These are phyloP conservation scores for Leptobrachium leishanense DNA, from an alignment of 2,113 vertebrate species.

Conservation along the genomic window DNA sequence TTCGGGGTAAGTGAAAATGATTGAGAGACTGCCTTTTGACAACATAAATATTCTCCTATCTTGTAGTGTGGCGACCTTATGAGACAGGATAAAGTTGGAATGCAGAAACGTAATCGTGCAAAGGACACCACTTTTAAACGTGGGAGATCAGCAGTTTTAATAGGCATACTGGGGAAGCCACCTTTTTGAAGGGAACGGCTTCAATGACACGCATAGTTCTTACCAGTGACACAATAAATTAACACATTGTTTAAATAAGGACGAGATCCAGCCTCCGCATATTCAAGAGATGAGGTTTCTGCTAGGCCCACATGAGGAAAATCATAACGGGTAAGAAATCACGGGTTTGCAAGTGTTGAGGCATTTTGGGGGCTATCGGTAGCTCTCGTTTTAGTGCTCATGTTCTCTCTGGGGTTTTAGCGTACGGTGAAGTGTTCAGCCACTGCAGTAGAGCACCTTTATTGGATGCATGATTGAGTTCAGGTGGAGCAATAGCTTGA, in stretches of 20 bases:
- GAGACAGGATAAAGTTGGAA: too few species aligned
- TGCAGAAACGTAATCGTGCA: too few species aligned
- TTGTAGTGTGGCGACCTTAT: too few species aligned
- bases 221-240: slow-evolving; percentile 25
- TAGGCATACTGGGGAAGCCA: slow-evolving; percentile 17
- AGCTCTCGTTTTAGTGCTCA: too few species aligned
- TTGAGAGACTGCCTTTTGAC: too few species aligned
- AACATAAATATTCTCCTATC: too few species aligned
- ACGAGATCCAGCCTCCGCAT: slow-evolving; percentile 9
- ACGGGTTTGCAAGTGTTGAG: background rate
- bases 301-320: background rate
- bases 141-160: slow-evolving; percentile 24
- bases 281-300: background rate
- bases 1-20: too few species aligned
- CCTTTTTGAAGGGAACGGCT: slow-evolving; percentile 15
- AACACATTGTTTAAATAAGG: background rate
- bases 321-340: background rate
- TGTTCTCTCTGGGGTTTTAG: too few species aligned
- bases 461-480: background rate
- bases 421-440: background rate
- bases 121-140: background rate
- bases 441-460: background rate
- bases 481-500: too few species aligned
- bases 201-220: slow-evolving; percentile 21
- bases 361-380: background rate